phyloP scores from a whole-genome alignment of 2,797 vertebrate genomes.

The Gephyroberyx darwinii region DNA sequence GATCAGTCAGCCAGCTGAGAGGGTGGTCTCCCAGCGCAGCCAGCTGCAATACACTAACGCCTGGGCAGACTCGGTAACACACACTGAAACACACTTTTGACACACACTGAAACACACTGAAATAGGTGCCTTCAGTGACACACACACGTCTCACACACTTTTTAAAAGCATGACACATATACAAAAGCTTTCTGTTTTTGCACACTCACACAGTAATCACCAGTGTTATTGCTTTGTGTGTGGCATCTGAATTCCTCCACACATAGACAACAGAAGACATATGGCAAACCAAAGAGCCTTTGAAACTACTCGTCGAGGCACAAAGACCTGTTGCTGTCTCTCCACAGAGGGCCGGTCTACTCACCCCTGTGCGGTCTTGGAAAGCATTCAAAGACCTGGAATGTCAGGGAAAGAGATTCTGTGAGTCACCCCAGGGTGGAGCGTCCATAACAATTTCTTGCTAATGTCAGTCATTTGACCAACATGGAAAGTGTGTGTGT shows the following conservation, averaged over 20 bases:
- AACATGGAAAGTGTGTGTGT: constrained; percentile 41
- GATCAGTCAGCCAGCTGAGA: constrained; percentile 1
- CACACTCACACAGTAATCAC: constrained; percentile 2
- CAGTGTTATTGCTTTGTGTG: too few species aligned
- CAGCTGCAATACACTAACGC: constrained; percentile 46
- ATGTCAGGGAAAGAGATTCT: constrained; percentile 16
- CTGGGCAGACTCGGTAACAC: not conserved
- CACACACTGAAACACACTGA: not conserved
- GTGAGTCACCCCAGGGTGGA: constrained; percentile 34
- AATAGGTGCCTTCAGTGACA: not conserved
- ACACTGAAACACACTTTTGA: not conserved
- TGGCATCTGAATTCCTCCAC: too few species aligned
- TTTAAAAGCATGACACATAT: not conserved
- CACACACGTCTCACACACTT: not conserved
- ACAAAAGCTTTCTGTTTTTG: not conserved
- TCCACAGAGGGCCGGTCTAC: not conserved
- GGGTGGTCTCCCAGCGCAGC: not conserved
- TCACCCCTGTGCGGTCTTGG: not conserved
- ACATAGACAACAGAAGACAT: not conserved
- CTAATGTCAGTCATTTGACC: constrained; percentile 30
- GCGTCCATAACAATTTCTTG: constrained; percentile 21
- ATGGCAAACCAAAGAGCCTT: too few species aligned
- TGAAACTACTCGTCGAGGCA: not conserved
- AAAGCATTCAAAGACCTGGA: constrained; percentile 16
- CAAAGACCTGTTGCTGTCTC: constrained; percentile 11